phyloP scores from a whole-genome alignment of 2,888 invertebrate genomes.

The Pollenia angustigena region DNA sequence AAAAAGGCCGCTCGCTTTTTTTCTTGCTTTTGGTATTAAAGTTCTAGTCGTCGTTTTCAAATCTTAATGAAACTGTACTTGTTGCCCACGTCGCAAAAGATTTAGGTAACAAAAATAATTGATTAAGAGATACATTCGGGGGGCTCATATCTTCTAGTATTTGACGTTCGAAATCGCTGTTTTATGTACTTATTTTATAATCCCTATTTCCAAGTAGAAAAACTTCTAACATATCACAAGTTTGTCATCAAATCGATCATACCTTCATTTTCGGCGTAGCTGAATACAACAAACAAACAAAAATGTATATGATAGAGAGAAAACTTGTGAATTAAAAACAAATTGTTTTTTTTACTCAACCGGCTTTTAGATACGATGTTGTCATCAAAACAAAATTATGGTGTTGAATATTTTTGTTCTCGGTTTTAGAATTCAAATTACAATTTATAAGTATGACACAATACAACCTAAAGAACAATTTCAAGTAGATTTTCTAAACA shows the following conservation, averaged over 20 bases:
- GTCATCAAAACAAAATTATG: conserved; percentile 62
- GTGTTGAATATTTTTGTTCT: conserved; percentile 21
- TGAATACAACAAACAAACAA: not conserved
- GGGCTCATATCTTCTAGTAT: too few relatives aligned
- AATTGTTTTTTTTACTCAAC: conserved; percentile 36
- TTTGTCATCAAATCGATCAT: not conserved
- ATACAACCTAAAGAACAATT: conserved; percentile 10
- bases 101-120: too few relatives aligned
- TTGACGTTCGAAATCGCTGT: too few relatives aligned
- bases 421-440: not conserved
- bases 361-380: conserved; percentile 53
- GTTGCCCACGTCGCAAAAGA: too few relatives aligned
- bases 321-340: conserved; percentile 15
- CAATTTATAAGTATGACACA: conserved; percentile 52
- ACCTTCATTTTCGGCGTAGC: not conserved
- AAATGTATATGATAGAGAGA: conserved; percentile 2
- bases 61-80: too few relatives aligned
- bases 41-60: too few relatives aligned
- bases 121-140: too few relatives aligned
- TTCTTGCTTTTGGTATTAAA: too few relatives aligned
- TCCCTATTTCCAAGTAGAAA: too few relatives aligned
- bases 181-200: too few relatives aligned
- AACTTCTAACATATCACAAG: not conserved
- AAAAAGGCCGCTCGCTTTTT: too few relatives aligned
- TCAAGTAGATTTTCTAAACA: too few relatives aligned